Percentiles rank a stretch among this genome's conserved stretches.
phyloP scores from a whole-genome alignment of 2,797 vertebrate species.

The Loriculus beryllinus region DNA sequence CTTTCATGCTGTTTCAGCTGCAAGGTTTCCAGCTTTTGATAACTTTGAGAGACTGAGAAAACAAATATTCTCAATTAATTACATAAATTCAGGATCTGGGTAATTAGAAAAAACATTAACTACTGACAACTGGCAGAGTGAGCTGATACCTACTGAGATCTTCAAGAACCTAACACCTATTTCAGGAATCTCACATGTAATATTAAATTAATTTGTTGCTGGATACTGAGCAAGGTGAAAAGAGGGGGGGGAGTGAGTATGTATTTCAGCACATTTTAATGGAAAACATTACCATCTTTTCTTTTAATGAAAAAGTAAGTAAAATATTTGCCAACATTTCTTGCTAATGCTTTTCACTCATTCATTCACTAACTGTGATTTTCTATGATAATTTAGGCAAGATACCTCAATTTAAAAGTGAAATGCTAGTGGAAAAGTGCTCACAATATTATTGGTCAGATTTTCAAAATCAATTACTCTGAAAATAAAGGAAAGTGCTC shows the following conservation, averaged over 20 bases:
- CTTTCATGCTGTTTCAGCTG: neutral
- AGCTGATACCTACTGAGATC: neutral
- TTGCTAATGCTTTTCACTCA: neutral
- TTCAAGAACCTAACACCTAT: neutral
- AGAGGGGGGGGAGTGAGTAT: accelerated
- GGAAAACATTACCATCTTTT: neutral
- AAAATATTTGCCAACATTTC: neutral
- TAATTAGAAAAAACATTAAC: neutral
- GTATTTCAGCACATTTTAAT: neutral
- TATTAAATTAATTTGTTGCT: neutral
- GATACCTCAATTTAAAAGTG: neutral
- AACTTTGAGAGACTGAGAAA: neutral
- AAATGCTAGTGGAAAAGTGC: neutral
- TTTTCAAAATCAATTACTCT: neutral
- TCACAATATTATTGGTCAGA: neutral
- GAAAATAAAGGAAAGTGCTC: neutral
- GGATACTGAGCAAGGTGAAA: neutral
- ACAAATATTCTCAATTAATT: neutral
- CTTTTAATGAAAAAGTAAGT: neutral
- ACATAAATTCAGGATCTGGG: neutral
- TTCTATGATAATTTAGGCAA: neutral
- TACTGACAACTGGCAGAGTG: neutral
- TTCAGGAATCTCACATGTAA: neutral
- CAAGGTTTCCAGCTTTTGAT: neutral
- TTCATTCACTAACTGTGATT: neutral